phyloP scores from a whole-genome alignment of 2,797 vertebrate species.

The Pantherophis alleghaniensis region DNA sequence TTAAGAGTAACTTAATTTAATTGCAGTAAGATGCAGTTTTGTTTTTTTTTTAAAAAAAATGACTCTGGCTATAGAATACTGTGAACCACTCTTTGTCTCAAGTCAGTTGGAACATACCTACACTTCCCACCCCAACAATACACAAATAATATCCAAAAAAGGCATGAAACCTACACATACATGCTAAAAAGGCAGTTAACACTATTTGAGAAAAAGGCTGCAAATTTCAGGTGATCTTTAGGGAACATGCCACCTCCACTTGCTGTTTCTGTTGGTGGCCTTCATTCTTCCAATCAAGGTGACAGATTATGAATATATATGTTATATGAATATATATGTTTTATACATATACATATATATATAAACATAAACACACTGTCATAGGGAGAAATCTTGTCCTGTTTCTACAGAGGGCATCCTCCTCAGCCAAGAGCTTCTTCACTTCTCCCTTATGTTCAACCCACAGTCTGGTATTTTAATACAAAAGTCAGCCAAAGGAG shows the following conservation, averaged over 20 bases:
- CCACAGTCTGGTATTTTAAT: constrained; percentile 63
- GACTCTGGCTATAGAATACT: constrained; percentile 48
- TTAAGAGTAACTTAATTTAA: background rate
- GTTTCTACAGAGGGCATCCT: constrained; percentile 73
- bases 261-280: constrained; percentile 55
- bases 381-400: constrained; percentile 66
- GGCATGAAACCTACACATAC: constrained; percentile 65
- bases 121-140: constrained; percentile 52
- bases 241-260: constrained; percentile 63
- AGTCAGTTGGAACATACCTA: constrained; percentile 46
- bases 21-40: background rate
- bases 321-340: background rate
- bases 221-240: constrained; percentile 68
- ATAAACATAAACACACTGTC: background rate
- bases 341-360: background rate
- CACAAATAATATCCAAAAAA: constrained; percentile 65
- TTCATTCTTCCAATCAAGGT: constrained; percentile 9
- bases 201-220: constrained; percentile 67
- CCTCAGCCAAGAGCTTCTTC: constrained; percentile 53
- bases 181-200: constrained; percentile 76
- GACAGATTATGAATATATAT: background rate
- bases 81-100: constrained; percentile 13
- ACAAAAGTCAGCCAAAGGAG: constrained; percentile 58
- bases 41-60: background rate
- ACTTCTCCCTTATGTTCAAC: constrained; percentile 60